These are phyloP conservation scores for Lithosia quadra DNA, from an alignment of 2,888 invertebrate species.

Conservation along the genomic window DNA sequence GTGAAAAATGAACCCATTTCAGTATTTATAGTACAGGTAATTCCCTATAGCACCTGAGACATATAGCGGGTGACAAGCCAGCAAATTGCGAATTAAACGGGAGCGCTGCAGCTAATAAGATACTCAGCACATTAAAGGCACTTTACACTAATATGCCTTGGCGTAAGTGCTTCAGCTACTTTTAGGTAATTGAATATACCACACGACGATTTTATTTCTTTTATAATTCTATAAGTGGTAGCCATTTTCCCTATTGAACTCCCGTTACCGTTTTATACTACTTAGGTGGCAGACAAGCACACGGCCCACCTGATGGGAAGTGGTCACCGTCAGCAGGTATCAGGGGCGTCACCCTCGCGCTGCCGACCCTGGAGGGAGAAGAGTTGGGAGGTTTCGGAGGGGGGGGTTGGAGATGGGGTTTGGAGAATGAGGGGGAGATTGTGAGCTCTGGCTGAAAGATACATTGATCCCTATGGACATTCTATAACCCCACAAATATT, in stretches of 20 bases:
- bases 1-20: not conserved
- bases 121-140: constrained; percentile 57
- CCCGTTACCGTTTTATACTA: too few species aligned
- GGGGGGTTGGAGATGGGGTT: too few species aligned
- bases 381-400: too few species aligned
- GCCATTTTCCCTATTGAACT: not conserved
- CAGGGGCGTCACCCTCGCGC: too few species aligned
- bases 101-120: constrained; percentile 51
- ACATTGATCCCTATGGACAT: too few species aligned
- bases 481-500: too few species aligned
- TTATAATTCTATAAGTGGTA: constrained; percentile 4
- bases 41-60: not conserved
- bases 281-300: too few species aligned
- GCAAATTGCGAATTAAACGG: constrained; percentile 47
- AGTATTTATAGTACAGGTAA: not conserved
- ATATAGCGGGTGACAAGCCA: constrained; percentile 19
- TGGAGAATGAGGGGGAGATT: too few species aligned
- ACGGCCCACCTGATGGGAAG: too few species aligned
- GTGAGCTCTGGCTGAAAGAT: too few species aligned
- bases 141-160: constrained; percentile 54
- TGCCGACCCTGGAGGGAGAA: too few species aligned
- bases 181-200: constrained; percentile 41
- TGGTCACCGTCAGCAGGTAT: too few species aligned
- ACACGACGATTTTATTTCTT: constrained; percentile 18
- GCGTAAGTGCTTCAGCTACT: constrained; percentile 43